phyloP scores from a whole-genome alignment of 2,888 invertebrate species.

The Epinotia bilunana region DNA sequence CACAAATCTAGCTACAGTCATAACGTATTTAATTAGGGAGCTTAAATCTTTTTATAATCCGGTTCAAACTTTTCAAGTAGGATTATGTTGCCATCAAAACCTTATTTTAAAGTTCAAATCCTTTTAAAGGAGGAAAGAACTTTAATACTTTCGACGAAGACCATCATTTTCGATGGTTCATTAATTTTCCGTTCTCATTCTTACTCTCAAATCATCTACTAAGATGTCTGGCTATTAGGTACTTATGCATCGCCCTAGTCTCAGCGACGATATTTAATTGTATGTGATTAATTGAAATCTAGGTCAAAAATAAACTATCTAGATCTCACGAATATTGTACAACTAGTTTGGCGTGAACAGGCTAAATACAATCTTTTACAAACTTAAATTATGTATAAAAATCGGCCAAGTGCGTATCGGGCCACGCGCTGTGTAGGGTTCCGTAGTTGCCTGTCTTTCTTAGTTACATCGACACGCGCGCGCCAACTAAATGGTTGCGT shows the following conservation, averaged over 20 bases:
- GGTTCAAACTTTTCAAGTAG: background rate
- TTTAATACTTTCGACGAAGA: background rate
- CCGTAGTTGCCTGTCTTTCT: too few relatives aligned
- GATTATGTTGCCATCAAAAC: slow-evolving; percentile 1
- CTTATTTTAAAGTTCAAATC: slow-evolving; percentile 1
- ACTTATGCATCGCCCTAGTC: background rate
- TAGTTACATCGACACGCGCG: too few relatives aligned
- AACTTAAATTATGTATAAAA: too few relatives aligned
- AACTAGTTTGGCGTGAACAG: background rate
- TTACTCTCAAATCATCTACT: background rate
- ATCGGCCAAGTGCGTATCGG: too few relatives aligned
- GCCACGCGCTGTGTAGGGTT: too few relatives aligned
- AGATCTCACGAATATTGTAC: background rate
- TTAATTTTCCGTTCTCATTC: background rate
- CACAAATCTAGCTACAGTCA: background rate
- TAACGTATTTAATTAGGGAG: background rate
- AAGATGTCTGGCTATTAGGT: background rate
- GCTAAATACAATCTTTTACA: too few relatives aligned
- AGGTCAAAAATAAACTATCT: background rate
- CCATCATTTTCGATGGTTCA: background rate
- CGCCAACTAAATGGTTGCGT: too few relatives aligned
- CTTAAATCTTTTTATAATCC: background rate
- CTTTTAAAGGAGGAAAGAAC: slow-evolving; percentile 4
- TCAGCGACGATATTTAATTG: background rate
- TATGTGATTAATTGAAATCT: background rate